Conservation (phyloP, 2,113 vertebrate genomes). For the Cathartes aura region DNA sequence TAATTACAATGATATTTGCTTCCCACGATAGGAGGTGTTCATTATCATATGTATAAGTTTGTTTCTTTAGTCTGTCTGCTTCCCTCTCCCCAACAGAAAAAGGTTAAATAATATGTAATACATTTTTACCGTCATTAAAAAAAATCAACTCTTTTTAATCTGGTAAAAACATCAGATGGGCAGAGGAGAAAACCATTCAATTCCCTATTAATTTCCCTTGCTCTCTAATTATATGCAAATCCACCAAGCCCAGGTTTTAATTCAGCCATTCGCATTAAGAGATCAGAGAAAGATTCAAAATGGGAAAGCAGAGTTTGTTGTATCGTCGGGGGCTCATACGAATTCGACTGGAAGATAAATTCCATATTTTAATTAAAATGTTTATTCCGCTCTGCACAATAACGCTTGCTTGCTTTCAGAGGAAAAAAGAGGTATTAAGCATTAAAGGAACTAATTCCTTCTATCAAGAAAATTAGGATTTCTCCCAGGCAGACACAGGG, state of each 20-base stretch:
- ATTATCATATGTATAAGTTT: constrained; percentile 59
- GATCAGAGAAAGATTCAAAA: constrained; percentile 58
- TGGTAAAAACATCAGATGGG: constrained; percentile 53
- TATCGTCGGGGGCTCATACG: not conserved
- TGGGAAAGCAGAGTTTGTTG: not conserved
- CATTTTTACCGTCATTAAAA: constrained; percentile 31
- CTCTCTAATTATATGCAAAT: constrained; percentile 74
- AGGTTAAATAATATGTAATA: constrained; percentile 57
- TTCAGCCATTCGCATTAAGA: constrained; percentile 46
- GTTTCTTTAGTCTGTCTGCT: constrained; percentile 45
- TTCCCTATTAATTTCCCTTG: constrained; percentile 64
- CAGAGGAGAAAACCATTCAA: constrained; percentile 51
- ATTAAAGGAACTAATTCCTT: constrained; percentile 64
- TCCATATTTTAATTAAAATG: constrained; percentile 65
- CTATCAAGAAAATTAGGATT: constrained; percentile 59
- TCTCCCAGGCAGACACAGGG: constrained; percentile 57
- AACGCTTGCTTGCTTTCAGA: constrained; percentile 47
- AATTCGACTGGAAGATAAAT: constrained; percentile 33
- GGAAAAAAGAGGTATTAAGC: constrained; percentile 40
- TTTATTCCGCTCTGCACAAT: constrained; percentile 62
- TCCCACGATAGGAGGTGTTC: constrained; percentile 49
- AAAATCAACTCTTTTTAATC: constrained; percentile 49
- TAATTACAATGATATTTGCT: constrained; percentile 63
- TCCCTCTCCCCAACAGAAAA: not conserved
- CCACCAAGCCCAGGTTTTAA: constrained; percentile 65